Evolutionary conservation across 2,113 vertebrate species (phyloP), one percentile per base, ranked within the genome.

Genomic region (Tapirus terrestris): DNA sequence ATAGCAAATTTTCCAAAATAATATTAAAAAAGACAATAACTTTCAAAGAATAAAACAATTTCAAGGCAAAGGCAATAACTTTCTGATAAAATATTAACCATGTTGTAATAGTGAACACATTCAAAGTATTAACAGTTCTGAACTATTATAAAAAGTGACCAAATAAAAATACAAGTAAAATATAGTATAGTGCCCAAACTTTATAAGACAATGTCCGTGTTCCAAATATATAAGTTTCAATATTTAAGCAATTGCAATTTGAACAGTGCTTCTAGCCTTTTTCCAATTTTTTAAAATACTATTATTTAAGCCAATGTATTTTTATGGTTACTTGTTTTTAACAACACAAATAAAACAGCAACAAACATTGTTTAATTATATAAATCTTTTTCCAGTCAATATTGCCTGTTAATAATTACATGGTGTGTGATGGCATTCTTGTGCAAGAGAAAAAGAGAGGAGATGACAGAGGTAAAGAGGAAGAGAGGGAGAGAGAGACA

Each of bases 41-140:
- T 61, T 75, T 51, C 25, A 89, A 53, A 61, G 17, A 58, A 88
- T 53, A 88, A 93, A 89, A 77, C 27, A 60, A 39, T 58, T 81
- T 75, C 16, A 80, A 92, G 36, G 4, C 5, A 77, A 96, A 94
- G 21, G 9, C n/a, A 93, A 73, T 89, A 97, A 92, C n/a, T 80
- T 94, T 82, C 58, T 70, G 5, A 90, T 89, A 76, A 91, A 72
- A 89, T 87, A 82, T 92, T 92, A 83, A 86, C 63, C 3, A 9
- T 79, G 13, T 33, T 85, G 9, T 82, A 73, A 79, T 63, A 95
- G 11, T 45, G 27, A 93, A 27, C 11, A 60, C 25, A 56, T 45
- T 82, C 48, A 80, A 92, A 33, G n/a, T 83, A 56, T 33, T 67
- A 79, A 43, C 8, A 48, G 27, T 58, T 93, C 25, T 92, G 20